A percentile compares a stretch with the other conserved stretches of the same genome.
These are phyloP conservation scores for Parapristionchus giblindavisi DNA, from an alignment of 2,888 invertebrate species.

Conservation along the genomic window DNA sequence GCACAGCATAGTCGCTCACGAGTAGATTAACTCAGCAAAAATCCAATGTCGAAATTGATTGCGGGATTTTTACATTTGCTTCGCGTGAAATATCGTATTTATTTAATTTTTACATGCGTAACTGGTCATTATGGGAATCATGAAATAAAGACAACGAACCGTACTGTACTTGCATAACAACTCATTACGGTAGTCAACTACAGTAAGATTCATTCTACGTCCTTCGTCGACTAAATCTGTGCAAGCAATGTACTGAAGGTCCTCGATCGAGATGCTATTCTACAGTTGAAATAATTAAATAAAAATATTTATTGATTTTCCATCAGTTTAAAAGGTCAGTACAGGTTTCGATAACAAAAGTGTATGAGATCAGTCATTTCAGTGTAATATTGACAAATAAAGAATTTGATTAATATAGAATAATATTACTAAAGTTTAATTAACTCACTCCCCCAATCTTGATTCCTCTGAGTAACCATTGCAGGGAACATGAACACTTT, in stretches of 20 bases:
- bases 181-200: conserved; percentile 49
- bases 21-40: too few relatives aligned
- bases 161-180: conserved; percentile 54
- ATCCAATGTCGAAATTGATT: too few relatives aligned
- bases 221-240: conserved; percentile 22
- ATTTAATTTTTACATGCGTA: too few relatives aligned
- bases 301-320: too few relatives aligned
- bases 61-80: too few relatives aligned
- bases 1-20: too few relatives aligned
- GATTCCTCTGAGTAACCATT: conserved; percentile 22
- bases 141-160: conserved; percentile 42
- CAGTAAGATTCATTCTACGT: conserved; percentile 31
- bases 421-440: neutral
- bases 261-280: conserved; percentile 4
- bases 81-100: too few relatives aligned
- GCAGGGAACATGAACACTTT: conserved; percentile 29
- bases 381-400: neutral
- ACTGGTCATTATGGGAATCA: too few relatives aligned
- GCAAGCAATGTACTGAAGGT: conserved; percentile 9
- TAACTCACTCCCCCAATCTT: conserved; percentile 30
- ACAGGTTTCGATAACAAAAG: too few relatives aligned
- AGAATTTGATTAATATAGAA: too few relatives aligned
- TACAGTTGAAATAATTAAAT: neutral
- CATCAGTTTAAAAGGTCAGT: too few relatives aligned
- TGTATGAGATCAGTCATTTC: too few relatives aligned